Evolutionary conservation across 2,888 invertebrate genomes (phyloP).

Genomic region (Tortrix viridana): DNA sequence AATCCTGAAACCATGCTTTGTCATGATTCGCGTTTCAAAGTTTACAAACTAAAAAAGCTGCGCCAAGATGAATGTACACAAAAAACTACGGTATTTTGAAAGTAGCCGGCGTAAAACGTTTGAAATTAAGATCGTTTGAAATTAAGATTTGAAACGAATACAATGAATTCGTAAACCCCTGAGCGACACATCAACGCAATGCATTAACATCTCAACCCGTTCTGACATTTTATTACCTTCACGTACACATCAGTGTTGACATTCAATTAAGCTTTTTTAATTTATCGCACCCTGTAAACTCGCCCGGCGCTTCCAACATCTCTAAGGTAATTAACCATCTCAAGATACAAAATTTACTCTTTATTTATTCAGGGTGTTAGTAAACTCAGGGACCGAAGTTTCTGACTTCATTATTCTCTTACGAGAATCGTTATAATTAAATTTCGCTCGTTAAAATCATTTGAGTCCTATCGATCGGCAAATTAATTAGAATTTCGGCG

Average conservation of each 20-base stretch:
- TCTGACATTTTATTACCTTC: not conserved
- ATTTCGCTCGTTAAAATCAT: slow-evolving; percentile 21
- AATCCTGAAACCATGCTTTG: too few relatives aligned
- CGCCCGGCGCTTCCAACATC: slow-evolving; percentile 1
- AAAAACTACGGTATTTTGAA: too few relatives aligned
- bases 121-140: not conserved
- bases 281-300: slow-evolving; percentile 6
- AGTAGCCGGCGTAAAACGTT: too few relatives aligned
- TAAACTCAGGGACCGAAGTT: slow-evolving; percentile 21
- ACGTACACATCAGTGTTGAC: not conserved
- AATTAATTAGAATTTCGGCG: slow-evolving; percentile 21
- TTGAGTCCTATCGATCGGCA: slow-evolving; percentile 21
- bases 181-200: not conserved
- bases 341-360: slow-evolving; percentile 18
- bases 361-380: slow-evolving; percentile 29
- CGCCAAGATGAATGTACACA: too few relatives aligned
- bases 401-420: slow-evolving; percentile 31
- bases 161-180: not conserved
- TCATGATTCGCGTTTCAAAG: too few relatives aligned
- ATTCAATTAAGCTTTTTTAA: slow-evolving; percentile 7
- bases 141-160: not conserved
- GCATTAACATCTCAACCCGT: too few relatives aligned
- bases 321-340: slow-evolving; percentile 24
- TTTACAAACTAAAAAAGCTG: too few relatives aligned
- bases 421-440: slow-evolving; percentile 30